Evolutionary conservation across 2,113 vertebrate species (phyloP).

Genomic region (Nannospalax galili): DNA sequence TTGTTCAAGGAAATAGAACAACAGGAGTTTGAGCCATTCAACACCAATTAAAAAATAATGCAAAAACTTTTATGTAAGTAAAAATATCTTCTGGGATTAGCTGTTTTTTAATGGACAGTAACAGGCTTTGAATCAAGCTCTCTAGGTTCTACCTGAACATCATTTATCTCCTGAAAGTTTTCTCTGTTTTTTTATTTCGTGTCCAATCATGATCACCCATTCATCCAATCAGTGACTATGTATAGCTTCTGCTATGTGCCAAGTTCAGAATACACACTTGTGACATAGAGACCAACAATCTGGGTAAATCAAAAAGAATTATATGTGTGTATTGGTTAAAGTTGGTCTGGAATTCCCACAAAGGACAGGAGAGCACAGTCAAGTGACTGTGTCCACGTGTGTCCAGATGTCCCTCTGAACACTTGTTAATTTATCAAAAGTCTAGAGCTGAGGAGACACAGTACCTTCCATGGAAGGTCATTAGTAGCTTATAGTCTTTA

Average conservation of each 20-base stretch:
- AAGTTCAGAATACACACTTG: neutral
- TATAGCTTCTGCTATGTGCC: neutral
- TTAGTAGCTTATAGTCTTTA: neutral
- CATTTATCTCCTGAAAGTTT: constrained; percentile 26
- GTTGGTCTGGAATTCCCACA: neutral
- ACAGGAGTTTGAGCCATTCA: constrained; percentile 63
- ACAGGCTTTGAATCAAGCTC: constrained; percentile 68
- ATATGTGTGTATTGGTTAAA: neutral
- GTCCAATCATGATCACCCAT: neutral
- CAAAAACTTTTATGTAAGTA: constrained; percentile 75
- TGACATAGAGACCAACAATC: neutral
- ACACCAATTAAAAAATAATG: constrained; percentile 80
- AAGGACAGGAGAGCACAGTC: neutral
- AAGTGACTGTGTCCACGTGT: neutral
- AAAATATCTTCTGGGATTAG: constrained; percentile 79
- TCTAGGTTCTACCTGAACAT: neutral
- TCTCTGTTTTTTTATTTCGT: constrained; percentile 6
- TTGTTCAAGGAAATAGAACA: constrained; percentile 72
- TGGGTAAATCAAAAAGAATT: neutral
- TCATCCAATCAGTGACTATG: constrained; percentile 14
- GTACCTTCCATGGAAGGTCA: neutral
- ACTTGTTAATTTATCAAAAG: neutral
- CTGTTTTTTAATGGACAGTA: constrained; percentile 79
- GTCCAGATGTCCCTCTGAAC: neutral
- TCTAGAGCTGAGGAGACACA: neutral